Evolutionary conservation across 2,113 vertebrate species (phyloP).

Genomic region (Tychaedon coryphoeus): DNA sequence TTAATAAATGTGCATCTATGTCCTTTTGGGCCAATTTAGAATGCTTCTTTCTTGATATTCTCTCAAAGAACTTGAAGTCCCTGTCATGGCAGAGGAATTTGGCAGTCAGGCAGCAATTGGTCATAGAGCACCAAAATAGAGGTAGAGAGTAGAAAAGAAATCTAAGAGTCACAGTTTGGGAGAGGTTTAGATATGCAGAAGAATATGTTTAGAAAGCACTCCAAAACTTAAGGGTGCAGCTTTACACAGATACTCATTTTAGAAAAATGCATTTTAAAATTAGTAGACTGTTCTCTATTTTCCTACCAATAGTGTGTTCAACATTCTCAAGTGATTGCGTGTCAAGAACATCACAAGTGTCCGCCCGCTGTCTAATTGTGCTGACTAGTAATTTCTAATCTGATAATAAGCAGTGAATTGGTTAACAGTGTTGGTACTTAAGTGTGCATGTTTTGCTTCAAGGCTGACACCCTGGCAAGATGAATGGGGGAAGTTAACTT

Average conservation of each 20-base stretch:
- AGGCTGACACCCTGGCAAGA: conserved; percentile 57
- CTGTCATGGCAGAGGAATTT: neutral
- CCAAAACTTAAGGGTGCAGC: neutral
- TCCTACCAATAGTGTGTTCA: neutral
- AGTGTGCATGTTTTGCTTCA: conserved; percentile 48
- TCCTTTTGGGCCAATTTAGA: neutral
- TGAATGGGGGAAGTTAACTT: conserved; percentile 64
- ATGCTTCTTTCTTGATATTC: neutral
- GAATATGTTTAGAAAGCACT: neutral
- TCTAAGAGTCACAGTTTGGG: neutral
- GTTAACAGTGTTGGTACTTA: conserved; percentile 42
- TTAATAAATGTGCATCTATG: neutral
- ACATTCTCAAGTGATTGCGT: neutral
- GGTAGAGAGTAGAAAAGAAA: neutral
- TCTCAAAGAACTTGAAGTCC: neutral
- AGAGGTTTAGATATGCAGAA: neutral
- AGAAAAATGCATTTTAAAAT: neutral
- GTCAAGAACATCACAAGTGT: neutral
- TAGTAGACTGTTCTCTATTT: neutral
- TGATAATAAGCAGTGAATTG: conserved; percentile 44
- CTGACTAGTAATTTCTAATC: neutral
- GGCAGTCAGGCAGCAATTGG: neutral
- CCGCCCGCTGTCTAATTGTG: neutral
- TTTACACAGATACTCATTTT: neutral
- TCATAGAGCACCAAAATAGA: neutral